These are phyloP conservation scores for Todus mexicanus DNA, from an alignment of 2,797 vertebrate genomes.

Conservation along the genomic window DNA sequence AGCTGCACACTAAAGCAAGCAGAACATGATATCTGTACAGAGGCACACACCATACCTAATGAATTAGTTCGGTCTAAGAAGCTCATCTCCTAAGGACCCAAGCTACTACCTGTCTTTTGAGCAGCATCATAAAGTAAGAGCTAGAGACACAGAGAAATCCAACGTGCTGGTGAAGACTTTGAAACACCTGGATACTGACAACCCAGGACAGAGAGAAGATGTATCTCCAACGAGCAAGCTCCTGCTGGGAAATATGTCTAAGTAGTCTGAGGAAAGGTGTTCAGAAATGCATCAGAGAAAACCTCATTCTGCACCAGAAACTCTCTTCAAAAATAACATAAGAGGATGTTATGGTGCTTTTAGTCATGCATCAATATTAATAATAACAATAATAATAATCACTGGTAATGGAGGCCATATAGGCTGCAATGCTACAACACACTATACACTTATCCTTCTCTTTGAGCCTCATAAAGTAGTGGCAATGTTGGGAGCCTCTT, in stretches of 20 bases:
- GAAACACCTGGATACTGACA: background rate
- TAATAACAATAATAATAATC: background rate
- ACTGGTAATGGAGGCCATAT: background rate
- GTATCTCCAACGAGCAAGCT: background rate
- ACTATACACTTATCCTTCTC: background rate
- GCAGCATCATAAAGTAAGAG: background rate
- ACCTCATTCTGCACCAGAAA: background rate
- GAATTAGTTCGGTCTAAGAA: slow-evolving; percentile 13
- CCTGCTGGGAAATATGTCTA: background rate
- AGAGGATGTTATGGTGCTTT: background rate
- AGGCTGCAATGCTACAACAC: background rate
- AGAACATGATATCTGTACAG: slow-evolving; percentile 22
- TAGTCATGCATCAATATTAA: background rate
- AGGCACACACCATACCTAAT: slow-evolving; percentile 1
- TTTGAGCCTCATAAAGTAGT: background rate
- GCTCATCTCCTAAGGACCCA: background rate
- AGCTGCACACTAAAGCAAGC: background rate
- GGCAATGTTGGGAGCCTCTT: background rate
- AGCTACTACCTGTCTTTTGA: background rate
- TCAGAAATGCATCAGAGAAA: background rate
- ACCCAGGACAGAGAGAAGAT: background rate
- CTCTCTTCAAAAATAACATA: background rate
- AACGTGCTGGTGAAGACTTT: background rate
- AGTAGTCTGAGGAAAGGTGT: background rate
- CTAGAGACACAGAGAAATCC: background rate